phyloP scores from a whole-genome alignment of 2,888 invertebrate genomes.

The Pseudeuparius sepicola region DNA sequence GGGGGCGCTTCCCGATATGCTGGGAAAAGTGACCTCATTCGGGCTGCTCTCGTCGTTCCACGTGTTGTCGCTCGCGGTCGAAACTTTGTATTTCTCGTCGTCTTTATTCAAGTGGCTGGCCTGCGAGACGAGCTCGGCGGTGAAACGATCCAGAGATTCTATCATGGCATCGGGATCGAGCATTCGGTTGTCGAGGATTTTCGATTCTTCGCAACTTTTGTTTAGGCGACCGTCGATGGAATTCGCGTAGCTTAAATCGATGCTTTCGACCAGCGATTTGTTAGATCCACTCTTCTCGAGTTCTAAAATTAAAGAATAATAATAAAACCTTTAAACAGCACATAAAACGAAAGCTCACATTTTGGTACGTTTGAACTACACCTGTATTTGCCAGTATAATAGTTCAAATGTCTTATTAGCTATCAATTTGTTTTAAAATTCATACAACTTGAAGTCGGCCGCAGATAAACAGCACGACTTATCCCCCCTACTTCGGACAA shows the following conservation, averaged over 20 bases:
- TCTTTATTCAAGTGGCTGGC: conserved; percentile 50
- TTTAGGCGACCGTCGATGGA: conserved; percentile 29
- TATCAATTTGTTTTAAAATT: too few relatives aligned
- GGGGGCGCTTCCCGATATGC: conserved; percentile 66
- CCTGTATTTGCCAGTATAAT: too few relatives aligned
- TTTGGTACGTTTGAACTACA: too few relatives aligned
- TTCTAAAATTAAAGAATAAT: conserved; percentile 28
- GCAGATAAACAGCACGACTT: too few relatives aligned
- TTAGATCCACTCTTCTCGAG: conserved; percentile 43
- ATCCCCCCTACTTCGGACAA: too few relatives aligned
- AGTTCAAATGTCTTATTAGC: too few relatives aligned
- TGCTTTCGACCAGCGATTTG: too few relatives aligned
- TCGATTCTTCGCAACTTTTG: conserved; percentile 31
- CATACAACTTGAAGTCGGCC: too few relatives aligned
- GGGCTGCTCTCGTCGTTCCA: conserved; percentile 75
- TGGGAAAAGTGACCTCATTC: conserved; percentile 72
- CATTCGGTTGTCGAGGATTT: conserved; percentile 34
- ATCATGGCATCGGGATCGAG: conserved; percentile 58
- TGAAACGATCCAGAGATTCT: conserved; percentile 54
- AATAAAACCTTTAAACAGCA: too few relatives aligned
- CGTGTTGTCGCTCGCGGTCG: conserved; percentile 48
- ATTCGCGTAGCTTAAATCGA: too few relatives aligned
- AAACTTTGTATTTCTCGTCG: conserved; percentile 25
- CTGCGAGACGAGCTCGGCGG: conserved; percentile 54
- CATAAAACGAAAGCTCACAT: too few relatives aligned